These are phyloP conservation scores for Propithecus deckenii DNA, from an alignment of 2,797 vertebrate genomes.

Conservation along the genomic window DNA sequence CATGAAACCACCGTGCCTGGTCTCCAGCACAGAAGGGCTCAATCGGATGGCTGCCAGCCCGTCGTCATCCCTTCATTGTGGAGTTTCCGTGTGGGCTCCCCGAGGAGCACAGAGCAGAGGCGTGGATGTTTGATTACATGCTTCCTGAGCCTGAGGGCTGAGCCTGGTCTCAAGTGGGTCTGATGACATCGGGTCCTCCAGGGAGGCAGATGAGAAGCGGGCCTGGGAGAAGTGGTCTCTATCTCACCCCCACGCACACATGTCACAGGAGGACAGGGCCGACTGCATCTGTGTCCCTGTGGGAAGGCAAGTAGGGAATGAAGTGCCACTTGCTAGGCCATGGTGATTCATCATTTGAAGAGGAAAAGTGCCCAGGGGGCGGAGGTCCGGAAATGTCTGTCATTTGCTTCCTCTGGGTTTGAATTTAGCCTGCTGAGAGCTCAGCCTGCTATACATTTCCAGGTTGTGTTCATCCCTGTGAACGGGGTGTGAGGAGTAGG, in stretches of 20 bases:
- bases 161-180: no score
- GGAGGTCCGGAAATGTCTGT: background rate
- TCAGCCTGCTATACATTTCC: background rate
- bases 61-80: accelerated
- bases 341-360: background rate
- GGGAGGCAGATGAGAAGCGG: background rate
- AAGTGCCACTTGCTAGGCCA: background rate
- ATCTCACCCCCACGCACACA: accelerated
- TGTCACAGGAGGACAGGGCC: background rate
- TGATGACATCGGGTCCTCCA: background rate
- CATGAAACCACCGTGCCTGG: accelerated
- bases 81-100: background rate
- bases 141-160: background rate
- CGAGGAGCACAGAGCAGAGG: background rate
- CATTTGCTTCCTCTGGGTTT: background rate
- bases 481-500: background rate
- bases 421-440: background rate
- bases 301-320: background rate
- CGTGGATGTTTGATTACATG: accelerated
- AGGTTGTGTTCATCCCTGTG: background rate
- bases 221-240: background rate
- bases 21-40: background rate
- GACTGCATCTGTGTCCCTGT: background rate
- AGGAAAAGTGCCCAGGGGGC: background rate
- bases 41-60: accelerated